A percentile compares a stretch with the other conserved stretches of the same genome.
phyloP scores from a whole-genome alignment of 2,888 invertebrate species.

The Melolontha melolontha region DNA sequence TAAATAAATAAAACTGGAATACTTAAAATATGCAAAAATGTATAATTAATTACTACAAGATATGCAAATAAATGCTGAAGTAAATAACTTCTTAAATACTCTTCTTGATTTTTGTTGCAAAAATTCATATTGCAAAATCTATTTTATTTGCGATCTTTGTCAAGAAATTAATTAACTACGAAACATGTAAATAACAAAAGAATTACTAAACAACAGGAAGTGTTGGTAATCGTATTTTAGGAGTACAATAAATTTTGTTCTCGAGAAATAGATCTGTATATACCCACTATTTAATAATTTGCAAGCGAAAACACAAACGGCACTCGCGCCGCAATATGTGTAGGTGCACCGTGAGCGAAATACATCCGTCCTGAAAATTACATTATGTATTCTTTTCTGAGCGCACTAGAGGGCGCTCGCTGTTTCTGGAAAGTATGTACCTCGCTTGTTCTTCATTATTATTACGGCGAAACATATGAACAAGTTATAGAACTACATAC shows the following conservation, averaged over 20 bases:
- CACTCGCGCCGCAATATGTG: conserved; percentile 3
- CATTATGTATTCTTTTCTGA: conserved; percentile 34
- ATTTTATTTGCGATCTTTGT: too few relatives aligned
- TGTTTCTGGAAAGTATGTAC: neutral
- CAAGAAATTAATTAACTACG: too few relatives aligned
- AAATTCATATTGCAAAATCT: too few relatives aligned
- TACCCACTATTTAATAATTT: conserved; percentile 6
- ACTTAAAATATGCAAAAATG: too few relatives aligned
- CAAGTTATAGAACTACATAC: too few relatives aligned
- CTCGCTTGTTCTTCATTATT: neutral
- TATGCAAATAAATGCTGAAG: too few relatives aligned
- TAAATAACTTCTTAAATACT: too few relatives aligned
- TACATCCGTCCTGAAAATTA: conserved; percentile 35
- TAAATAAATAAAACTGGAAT: too few relatives aligned
- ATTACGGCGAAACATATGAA: neutral
- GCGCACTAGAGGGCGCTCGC: conserved; percentile 13
- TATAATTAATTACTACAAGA: too few relatives aligned
- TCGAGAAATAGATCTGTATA: conserved; percentile 3
- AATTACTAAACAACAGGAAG: neutral
- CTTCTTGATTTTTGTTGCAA: too few relatives aligned
- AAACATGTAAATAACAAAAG: too few relatives aligned
- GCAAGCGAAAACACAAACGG: conserved; percentile 6
- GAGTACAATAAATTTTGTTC: neutral
- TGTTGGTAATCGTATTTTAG: neutral
- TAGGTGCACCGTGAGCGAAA: conserved; percentile 16